Conservation (phyloP, 2,113 vertebrate genomes). For the Megaceryle torquata region DNA sequence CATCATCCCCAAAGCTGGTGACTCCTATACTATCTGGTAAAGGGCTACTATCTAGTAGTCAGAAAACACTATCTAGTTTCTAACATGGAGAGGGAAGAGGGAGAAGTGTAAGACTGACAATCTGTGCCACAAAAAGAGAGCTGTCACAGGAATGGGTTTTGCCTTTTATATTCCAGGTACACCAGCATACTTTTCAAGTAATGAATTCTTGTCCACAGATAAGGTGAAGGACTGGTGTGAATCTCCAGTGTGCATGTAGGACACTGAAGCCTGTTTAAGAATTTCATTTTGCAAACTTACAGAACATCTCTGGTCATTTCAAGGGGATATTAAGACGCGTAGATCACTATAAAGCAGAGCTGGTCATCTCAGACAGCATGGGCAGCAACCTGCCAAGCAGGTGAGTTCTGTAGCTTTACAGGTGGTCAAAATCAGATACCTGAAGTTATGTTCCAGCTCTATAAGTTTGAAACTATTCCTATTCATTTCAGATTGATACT, state of each 20-base stretch:
- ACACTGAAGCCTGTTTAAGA: not conserved
- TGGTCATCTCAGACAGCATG: not conserved
- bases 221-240: not conserved
- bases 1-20: not conserved
- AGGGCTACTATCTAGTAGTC: too few species aligned
- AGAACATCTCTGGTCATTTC: not conserved
- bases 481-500: not conserved
- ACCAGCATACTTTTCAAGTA: not conserved
- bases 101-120: not conserved
- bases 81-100: accelerated
- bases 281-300: constrained; percentile 1
- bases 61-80: not conserved
- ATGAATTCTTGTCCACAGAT: not conserved
- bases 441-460: not conserved
- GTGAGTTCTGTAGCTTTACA: not conserved
- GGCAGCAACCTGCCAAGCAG: not conserved
- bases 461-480: not conserved
- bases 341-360: not conserved
- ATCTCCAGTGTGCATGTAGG: not conserved
- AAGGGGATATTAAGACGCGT: not conserved
- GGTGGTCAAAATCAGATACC: not conserved
- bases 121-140: not conserved
- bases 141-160: not conserved
- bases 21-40: not conserved
- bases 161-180: not conserved